These are phyloP conservation scores for Bhutanitis thaidina DNA, from an alignment of 2,888 invertebrate genomes.

Conservation along the genomic window DNA sequence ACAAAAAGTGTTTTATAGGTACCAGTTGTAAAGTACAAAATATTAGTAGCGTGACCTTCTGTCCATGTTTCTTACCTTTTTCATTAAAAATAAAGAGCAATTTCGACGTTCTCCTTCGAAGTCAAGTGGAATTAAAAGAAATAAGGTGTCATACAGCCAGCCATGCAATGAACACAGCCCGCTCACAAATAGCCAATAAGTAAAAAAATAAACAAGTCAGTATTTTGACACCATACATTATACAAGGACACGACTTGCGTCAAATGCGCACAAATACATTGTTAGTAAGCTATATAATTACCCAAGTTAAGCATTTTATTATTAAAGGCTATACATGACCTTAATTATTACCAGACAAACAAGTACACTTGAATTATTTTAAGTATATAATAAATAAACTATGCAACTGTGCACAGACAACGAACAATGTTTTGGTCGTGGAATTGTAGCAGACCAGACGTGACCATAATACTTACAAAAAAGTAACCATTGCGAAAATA, in stretches of 20 bases:
- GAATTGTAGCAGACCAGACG: too few species aligned
- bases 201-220: constrained; percentile 8
- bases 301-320: constrained; percentile 13
- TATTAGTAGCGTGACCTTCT: constrained; percentile 85
- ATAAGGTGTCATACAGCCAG: constrained; percentile 24
- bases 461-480: too few species aligned
- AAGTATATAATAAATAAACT: too few species aligned
- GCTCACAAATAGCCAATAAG: constrained; percentile 36
- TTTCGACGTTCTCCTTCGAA: not conserved
- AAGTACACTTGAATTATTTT: constrained; percentile 2
- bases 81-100: too few species aligned
- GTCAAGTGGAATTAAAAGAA: constrained; percentile 33
- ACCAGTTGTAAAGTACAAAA: constrained; percentile 78
- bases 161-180: constrained; percentile 50
- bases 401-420: too few species aligned
- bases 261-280: constrained; percentile 15
- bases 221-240: not conserved
- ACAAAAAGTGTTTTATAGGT: constrained; percentile 75
- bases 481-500: too few species aligned
- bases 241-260: not conserved
- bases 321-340: constrained; percentile 10
- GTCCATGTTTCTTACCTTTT: constrained; percentile 67
- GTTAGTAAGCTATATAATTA: constrained; percentile 20
- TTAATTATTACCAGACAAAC: constrained; percentile 1
- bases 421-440: too few species aligned